A percentile compares a stretch with the other conserved stretches of the same genome.
These are phyloP conservation scores for Knipowitschia caucasica DNA, from an alignment of 2,797 vertebrate genomes.

Conservation along the genomic window DNA sequence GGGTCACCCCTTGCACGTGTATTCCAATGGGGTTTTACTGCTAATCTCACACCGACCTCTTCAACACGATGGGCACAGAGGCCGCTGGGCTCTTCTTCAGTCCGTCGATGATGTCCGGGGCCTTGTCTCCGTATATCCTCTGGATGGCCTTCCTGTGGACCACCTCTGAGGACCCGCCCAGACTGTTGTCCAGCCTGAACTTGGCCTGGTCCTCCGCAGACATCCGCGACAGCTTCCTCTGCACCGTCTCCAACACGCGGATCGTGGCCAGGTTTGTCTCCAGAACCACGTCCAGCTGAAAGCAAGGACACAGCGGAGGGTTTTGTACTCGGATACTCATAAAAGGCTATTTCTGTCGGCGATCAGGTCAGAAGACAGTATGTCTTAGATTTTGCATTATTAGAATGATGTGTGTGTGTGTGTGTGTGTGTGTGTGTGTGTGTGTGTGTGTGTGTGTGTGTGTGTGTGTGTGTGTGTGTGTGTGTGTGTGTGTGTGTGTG, in stretches of 20 bases:
- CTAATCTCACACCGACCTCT: conserved; percentile 82
- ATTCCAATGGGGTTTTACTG: too few species aligned
- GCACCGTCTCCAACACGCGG: conserved; percentile 88
- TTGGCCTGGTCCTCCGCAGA: conserved; percentile 92
- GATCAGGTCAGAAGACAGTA: too few species aligned
- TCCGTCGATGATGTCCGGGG: conserved; percentile 92
- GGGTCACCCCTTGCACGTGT: too few species aligned
- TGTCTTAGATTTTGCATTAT: too few species aligned
- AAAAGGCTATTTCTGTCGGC: too few species aligned
- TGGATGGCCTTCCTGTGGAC: conserved; percentile 97
- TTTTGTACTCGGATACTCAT: background rate
- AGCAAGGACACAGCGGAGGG: background rate
- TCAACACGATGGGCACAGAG: conserved; percentile 94
- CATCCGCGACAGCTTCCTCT: conserved; percentile 93
- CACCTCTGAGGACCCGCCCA: conserved; percentile 94
- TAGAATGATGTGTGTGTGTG: too few species aligned
- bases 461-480: too few species aligned
- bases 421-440: too few species aligned
- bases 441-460: too few species aligned
- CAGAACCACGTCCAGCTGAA: conserved; percentile 93
- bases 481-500: too few species aligned
- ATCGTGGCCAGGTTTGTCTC: conserved; percentile 97
- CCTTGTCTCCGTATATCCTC: conserved; percentile 99
- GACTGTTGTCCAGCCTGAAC: conserved; percentile 92
- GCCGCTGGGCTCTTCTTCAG: conserved; percentile 92